Percentiles rank a stretch among this genome's conserved stretches.
Evolutionary conservation across 1,140 invertebrate genomes (phyloP).

Genomic region (Bombus waltoni): DNA sequence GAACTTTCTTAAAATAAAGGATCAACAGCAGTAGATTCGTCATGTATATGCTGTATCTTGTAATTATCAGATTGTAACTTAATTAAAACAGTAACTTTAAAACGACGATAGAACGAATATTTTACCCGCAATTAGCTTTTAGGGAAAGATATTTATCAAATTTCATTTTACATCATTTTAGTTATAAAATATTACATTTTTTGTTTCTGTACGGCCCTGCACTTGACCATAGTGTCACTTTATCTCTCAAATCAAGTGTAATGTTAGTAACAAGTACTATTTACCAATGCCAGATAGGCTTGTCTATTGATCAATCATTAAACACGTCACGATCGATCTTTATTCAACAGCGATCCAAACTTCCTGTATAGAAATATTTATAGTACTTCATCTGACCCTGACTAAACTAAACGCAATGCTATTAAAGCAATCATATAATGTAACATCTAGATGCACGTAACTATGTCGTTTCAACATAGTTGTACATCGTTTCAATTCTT

Average conservation of each 20-base stretch:
- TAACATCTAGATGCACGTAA: background rate
- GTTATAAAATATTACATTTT: background rate
- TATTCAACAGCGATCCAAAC: background rate
- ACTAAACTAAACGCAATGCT: background rate
- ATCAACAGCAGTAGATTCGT: background rate
- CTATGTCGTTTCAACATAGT: background rate
- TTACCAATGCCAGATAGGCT: background rate
- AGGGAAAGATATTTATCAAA: too few species aligned
- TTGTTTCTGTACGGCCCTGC: rapidly evolving
- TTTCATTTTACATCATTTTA: too few species aligned
- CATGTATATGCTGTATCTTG: background rate
- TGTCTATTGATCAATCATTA: background rate
- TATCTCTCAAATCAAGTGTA: background rate
- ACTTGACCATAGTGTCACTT: background rate
- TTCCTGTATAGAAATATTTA: conserved; percentile 15
- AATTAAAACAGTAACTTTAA: too few species aligned
- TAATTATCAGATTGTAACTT: background rate
- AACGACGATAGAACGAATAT: too few species aligned
- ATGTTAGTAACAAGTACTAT: background rate
- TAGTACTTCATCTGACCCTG: background rate
- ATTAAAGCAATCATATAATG: background rate
- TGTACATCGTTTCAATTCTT: background rate
- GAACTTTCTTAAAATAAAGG: background rate
- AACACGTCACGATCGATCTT: background rate
- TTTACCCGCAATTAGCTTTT: too few species aligned